Evolutionary conservation across 2,888 invertebrate species (phyloP).

Genomic region (Parnassius orleans): DNA sequence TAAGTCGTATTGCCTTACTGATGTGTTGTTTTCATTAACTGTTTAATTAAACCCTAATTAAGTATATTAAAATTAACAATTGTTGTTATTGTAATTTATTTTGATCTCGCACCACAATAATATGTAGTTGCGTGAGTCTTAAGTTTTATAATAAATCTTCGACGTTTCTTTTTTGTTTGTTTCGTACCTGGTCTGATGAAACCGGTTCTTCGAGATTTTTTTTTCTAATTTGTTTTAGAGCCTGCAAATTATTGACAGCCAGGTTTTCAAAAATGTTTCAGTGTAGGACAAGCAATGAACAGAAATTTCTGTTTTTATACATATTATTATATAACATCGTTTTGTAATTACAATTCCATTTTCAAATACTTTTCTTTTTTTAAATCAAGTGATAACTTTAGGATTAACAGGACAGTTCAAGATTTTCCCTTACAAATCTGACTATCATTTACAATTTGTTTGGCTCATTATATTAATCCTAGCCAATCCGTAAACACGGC

Average conservation of each 20-base stretch:
- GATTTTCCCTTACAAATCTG: conserved; percentile 1
- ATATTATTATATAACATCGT: background rate
- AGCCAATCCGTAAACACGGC: conserved; percentile 34
- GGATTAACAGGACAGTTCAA: background rate
- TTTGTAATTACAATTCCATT: background rate
- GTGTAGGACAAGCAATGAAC: background rate
- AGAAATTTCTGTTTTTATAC: background rate
- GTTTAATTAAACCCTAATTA: background rate
- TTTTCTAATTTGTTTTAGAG: conserved; percentile 8
- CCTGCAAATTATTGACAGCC: conserved; percentile 12
- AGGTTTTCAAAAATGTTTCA: conserved; percentile 1
- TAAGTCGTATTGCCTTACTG: too few relatives aligned
- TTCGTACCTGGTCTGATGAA: conserved; percentile 12
- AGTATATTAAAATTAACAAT: background rate
- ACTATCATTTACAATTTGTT: conserved; percentile 9
- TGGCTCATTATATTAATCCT: conserved; percentile 13
- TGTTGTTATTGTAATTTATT: conserved; percentile 10
- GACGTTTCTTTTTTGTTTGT: conserved; percentile 20
- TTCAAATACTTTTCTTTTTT: background rate
- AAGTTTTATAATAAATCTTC: conserved; percentile 22
- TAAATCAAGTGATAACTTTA: background rate
- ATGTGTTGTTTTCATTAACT: too few relatives aligned
- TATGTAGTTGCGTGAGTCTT: conserved; percentile 17
- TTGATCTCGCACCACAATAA: conserved; percentile 22
- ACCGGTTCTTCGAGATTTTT: conserved; percentile 18